These are phyloP conservation scores for Rotaria sp. DNA, from an alignment of 2,888 invertebrate genomes.

Conservation along the genomic window DNA sequence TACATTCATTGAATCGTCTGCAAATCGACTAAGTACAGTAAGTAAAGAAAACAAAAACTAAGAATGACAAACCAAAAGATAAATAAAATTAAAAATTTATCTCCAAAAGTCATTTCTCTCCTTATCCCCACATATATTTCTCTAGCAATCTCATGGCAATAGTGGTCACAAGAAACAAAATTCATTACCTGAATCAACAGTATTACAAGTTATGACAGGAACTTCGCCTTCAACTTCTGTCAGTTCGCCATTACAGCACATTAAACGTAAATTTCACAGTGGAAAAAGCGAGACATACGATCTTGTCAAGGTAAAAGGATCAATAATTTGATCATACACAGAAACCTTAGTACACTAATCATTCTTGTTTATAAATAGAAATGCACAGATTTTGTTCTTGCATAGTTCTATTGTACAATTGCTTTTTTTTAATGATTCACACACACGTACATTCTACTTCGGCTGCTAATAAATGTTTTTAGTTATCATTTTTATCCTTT, in stretches of 20 bases:
- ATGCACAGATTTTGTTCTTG: too few species aligned
- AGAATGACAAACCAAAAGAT: not conserved
- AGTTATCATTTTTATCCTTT: not conserved
- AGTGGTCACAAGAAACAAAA: conserved; percentile 21
- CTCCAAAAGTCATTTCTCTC: not conserved
- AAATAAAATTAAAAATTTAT: not conserved
- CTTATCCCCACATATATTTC: not conserved
- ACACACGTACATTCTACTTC: not conserved
- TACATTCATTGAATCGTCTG: not conserved
- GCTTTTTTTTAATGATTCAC: not conserved
- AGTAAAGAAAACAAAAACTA: not conserved
- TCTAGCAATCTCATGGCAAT: not conserved
- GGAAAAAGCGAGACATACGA: not conserved
- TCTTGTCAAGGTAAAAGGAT: not conserved
- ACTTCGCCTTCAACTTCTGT: not conserved
- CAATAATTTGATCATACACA: not conserved
- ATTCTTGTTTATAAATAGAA: not conserved
- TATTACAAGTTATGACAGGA: not conserved
- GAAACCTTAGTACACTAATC: not conserved
- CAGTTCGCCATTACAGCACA: not conserved
- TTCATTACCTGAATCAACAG: conserved; percentile 23
- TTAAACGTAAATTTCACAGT: conserved; percentile 15
- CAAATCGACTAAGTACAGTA: not conserved
- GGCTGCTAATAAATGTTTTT: not conserved
- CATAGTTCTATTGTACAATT: not conserved